These are phyloP conservation scores for Heliconius sara DNA, from an alignment of 2,888 invertebrate genomes.

Conservation along the genomic window DNA sequence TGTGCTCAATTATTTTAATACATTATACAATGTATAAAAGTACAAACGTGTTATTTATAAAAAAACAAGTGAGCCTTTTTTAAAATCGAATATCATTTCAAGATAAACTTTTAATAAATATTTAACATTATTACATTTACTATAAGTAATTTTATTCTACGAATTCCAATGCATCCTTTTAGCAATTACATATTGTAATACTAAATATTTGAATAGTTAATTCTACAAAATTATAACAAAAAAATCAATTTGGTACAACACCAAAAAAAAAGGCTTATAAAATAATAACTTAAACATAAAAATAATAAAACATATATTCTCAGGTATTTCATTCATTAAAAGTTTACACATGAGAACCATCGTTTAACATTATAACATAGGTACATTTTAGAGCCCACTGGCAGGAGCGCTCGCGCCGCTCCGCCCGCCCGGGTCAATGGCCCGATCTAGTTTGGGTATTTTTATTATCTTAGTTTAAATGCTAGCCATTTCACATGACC, in stretches of 20 bases:
- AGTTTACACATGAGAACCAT: conserved; percentile 23
- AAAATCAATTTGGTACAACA: background rate
- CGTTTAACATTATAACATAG: conserved; percentile 44
- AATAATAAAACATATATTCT: background rate
- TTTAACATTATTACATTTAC: background rate
- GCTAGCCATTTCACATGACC: conserved; percentile 25
- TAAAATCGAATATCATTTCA: background rate
- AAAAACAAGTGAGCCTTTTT: too few relatives aligned
- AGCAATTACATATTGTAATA: background rate
- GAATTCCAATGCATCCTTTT: background rate
- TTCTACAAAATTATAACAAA: background rate
- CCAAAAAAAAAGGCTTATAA: background rate
- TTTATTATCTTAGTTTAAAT: conserved; percentile 70
- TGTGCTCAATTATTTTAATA: background rate
- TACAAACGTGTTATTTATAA: too few relatives aligned
- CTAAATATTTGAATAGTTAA: background rate
- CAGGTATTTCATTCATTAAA: conserved; percentile 27
- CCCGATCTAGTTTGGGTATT: conserved; percentile 84
- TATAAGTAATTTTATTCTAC: background rate
- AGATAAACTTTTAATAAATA: background rate
- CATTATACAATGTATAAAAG: background rate
- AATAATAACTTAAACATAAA: background rate
- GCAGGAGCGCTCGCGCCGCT: conserved; percentile 72
- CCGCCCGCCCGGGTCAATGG: conserved; percentile 74
- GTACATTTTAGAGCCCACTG: conserved; percentile 72